Evolutionary conservation across 2,888 invertebrate genomes (phyloP), one percentile per base, ranked within the genome.

Genomic region (Paralinhomoeus sp.): DNA sequence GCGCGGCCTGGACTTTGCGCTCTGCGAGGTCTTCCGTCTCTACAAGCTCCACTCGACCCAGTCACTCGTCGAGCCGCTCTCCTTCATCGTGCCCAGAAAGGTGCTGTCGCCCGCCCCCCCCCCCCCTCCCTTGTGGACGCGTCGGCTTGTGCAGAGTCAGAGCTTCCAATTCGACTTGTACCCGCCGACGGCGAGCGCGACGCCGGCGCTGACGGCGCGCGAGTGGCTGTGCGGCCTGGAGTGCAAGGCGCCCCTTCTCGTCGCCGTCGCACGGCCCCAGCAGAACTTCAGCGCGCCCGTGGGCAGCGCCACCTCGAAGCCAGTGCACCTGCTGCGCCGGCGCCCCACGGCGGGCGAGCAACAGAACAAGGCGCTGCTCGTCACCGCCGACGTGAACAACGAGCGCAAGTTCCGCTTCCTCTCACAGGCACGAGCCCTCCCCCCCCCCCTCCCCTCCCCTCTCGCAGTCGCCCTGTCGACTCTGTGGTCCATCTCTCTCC

Each of bases 81-180:
- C 87, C n/a, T 87, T 93, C 85, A 89, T 89, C 45, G 91, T 91
- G 46, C 91, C 91, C 23, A 74, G 91, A 63, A 89, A 89, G 71
- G 75, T 75, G 58, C 17, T 27, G 22, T 41, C 15, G n/a, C 18
- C 37, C 22, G 35, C 36, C n/a, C n/a, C n/a, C n/a, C n/a, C n/a
- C n/a, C 42, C 42, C 7, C 9, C n/a, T 9, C 36, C 7, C 21
- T 36, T 36, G 5, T 20, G 7, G 21, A 12, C 5, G 27, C 27
- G 27, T 5, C 27, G 27, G 27, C 27, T 27, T 27, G n/a, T 18
- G 23, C 31, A 45, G 45, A 35, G 24, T 3, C 39, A 38, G 18
- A 35, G 33, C 7, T 45, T 45, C 39, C 41, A 45, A 21, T n/a
- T 12, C 23, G 48, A 48, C 68, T 71, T 93, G 51, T 93, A 85